Evolutionary conservation across 2,113 vertebrate genomes (phyloP), one percentile per base, ranked within the genome.

Genomic region (Noturus placidus): DNA sequence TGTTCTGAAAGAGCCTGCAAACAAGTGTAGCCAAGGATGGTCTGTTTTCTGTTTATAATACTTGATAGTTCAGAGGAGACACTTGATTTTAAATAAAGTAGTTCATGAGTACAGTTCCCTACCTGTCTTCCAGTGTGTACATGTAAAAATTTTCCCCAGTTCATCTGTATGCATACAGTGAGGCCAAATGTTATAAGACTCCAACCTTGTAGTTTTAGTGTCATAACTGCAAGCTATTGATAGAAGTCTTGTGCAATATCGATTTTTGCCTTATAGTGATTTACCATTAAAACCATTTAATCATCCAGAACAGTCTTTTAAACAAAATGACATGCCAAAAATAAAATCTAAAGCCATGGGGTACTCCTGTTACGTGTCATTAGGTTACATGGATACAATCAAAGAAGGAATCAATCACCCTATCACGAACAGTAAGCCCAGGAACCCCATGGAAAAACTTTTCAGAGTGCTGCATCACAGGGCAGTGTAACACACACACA

Each of bases 221-320:
- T 38, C 33, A 82, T 61, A 82, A 38, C 33, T 61, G 30, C 11
- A 38, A 61, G 33, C 54, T 80, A 80, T 9, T 57, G 78, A 80
- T 35, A 19, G 30, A 5, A 57, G 19, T 35, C 54, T 80, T 57
- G 54, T 13, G 30, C 33, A 61, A 15, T 82, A 61, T 82, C 15
- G 56, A 82, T 61, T 56, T 81, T 42, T 30, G 19, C 33, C 79
- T 61, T 17, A 57, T 57, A 56, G 17, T 57, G 30, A 35, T 80
- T 57, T 80, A 56, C 78, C 78, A 80, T 80, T 80, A 57, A 80
- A 80, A 33, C 1, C 30, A 57, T 80, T 57, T 57, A 80, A 80
- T 80, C 78, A 80, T 80, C 78, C 54, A 35, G 78, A 57, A 80
- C 78, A 80, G 78, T 57, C n/a, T 80, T 46, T n/a, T 57, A 57